These are phyloP conservation scores for Pantelozetes paolii DNA, from an alignment of 2,888 invertebrate species.

Conservation along the genomic window DNA sequence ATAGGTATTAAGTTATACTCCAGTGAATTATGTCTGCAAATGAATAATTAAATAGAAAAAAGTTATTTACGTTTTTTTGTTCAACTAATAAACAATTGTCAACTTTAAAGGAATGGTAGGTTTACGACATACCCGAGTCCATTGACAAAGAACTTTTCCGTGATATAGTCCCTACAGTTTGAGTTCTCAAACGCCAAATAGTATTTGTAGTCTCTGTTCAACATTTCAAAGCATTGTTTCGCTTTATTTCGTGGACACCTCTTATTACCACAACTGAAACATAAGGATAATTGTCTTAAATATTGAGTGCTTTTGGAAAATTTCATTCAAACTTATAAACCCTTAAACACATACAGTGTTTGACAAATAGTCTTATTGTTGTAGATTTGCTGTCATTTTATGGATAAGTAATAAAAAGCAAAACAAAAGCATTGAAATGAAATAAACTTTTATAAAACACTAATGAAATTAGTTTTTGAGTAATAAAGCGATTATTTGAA, in stretches of 20 bases:
- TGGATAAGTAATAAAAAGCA: too few relatives aligned
- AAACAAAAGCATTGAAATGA: too few relatives aligned
- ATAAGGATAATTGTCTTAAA: neutral
- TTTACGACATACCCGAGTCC: constrained; percentile 57
- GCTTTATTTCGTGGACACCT: constrained; percentile 72
- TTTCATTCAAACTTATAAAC: too few relatives aligned
- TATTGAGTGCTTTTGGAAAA: too few relatives aligned
- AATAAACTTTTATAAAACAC: too few relatives aligned
- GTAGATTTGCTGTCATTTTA: too few relatives aligned
- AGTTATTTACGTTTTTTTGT: too few relatives aligned
- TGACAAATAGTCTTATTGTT: too few relatives aligned
- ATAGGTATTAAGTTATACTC: constrained; percentile 81
- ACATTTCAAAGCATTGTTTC: constrained; percentile 80
- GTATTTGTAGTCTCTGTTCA: constrained; percentile 90
- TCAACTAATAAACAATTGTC: neutral
- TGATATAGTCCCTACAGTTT: constrained; percentile 90
- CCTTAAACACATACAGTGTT: too few relatives aligned
- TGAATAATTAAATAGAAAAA: neutral
- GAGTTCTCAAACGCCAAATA: constrained; percentile 96
- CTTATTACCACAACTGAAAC: constrained; percentile 70
- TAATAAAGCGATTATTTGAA: too few relatives aligned
- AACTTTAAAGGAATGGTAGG: too few relatives aligned
- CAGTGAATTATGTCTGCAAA: constrained; percentile 18
- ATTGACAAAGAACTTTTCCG: constrained; percentile 94
- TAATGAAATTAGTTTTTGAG: too few relatives aligned